A percentile compares a stretch with the other conserved stretches of the same genome.
phyloP scores from a whole-genome alignment of 2,797 vertebrate species.

The Rhabdomys pumilio region DNA sequence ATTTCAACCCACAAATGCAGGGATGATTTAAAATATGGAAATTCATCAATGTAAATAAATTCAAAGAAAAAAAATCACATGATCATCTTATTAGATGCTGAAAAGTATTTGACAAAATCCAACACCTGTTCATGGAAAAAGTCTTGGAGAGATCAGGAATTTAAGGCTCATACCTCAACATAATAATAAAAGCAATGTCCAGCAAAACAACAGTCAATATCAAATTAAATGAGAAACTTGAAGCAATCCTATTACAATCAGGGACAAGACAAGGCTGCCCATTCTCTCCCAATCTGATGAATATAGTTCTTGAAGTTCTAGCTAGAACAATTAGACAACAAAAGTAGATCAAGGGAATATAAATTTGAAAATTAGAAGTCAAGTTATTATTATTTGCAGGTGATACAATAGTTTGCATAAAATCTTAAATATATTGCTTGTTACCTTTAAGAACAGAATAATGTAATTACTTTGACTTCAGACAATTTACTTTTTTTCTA shows the following conservation, averaged over 20 bases:
- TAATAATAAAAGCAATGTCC: not conserved
- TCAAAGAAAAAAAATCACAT: not conserved
- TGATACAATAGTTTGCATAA: not conserved
- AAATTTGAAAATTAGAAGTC: not conserved
- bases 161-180: not conserved
- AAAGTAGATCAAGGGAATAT: not conserved
- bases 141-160: not conserved
- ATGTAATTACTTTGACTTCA: not conserved
- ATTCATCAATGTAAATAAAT: not conserved
- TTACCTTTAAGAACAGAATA: not conserved
- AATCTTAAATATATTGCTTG: not conserved
- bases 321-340: not conserved
- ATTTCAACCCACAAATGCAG: not conserved
- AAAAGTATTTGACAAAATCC: not conserved
- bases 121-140: not conserved
- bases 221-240: not conserved
- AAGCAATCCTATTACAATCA: not conserved
- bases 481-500: not conserved
- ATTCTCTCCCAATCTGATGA: not conserved
- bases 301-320: not conserved
- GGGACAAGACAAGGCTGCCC: not conserved
- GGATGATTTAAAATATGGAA: not conserved
- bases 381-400: not conserved
- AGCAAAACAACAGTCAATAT: not conserved
- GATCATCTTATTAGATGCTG: not conserved